These are phyloP conservation scores for Pomatostomus ruficeps DNA, from an alignment of 2,113 vertebrate species.

Conservation along the genomic window DNA sequence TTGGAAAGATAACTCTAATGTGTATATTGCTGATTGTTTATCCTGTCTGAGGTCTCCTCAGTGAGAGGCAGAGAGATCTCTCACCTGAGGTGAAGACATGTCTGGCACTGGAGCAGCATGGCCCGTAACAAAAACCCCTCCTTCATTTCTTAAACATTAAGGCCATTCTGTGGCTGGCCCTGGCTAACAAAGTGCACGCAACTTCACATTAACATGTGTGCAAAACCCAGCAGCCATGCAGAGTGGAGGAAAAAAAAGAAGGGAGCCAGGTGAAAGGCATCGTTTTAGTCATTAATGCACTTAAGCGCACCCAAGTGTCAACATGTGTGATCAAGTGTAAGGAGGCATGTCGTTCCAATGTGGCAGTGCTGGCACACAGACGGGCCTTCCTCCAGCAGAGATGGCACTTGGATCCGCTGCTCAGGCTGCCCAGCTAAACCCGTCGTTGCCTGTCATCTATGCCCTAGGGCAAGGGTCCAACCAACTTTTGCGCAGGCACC, in stretches of 20 bases:
- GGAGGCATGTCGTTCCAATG: constrained; percentile 55
- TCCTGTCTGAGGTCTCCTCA: not conserved
- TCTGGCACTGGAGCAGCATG: not conserved
- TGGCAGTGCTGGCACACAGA: constrained; percentile 20
- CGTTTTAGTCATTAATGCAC: constrained; percentile 53
- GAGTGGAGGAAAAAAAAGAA: not conserved
- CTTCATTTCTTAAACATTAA: not conserved
- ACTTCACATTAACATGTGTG: not conserved
- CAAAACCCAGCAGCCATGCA: not conserved
- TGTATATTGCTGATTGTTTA: not conserved
- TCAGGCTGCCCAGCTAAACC: constrained; percentile 69
- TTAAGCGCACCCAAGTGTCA: constrained; percentile 62
- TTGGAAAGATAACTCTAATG: not conserved
- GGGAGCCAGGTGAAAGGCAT: constrained; percentile 57
- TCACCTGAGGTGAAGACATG: not conserved
- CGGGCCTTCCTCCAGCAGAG: constrained; percentile 56
- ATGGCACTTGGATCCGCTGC: constrained; percentile 53
- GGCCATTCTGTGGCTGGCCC: not conserved
- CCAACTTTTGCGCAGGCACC: constrained; percentile 71
- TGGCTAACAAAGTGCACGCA: not conserved
- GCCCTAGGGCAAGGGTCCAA: constrained; percentile 72
- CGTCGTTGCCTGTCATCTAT: constrained; percentile 67
- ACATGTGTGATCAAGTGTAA: constrained; percentile 49
- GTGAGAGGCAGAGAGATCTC: not conserved
- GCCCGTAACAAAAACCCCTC: not conserved